These are phyloP conservation scores for Pipistrellus pygmaeus DNA, from an alignment of 2,797 vertebrate species.

Conservation along the genomic window DNA sequence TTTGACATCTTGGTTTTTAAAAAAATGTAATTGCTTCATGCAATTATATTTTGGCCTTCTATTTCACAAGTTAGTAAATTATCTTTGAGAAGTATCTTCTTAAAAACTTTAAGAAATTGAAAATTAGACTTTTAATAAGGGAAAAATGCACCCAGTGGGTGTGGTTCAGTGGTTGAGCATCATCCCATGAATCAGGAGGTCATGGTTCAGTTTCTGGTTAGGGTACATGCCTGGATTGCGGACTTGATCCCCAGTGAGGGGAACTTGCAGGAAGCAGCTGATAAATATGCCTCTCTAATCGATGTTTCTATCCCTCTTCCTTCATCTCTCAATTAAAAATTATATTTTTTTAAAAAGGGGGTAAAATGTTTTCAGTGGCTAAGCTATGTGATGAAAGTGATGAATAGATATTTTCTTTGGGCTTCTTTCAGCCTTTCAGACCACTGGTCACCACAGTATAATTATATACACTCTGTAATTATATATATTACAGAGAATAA, in stretches of 20 bases:
- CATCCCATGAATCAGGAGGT: too few relatives aligned
- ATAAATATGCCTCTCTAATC: too few relatives aligned
- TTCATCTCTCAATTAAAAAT: too few relatives aligned
- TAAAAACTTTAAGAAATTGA: constrained; percentile 27
- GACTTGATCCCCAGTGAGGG: too few relatives aligned
- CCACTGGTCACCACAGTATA: not conserved
- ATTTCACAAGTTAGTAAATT: not conserved
- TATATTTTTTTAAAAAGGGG: too few relatives aligned
- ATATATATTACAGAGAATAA: not conserved
- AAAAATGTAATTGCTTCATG: not conserved
- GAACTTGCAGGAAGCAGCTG: too few relatives aligned
- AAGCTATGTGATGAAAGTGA: constrained; percentile 13
- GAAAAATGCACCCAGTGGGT: not conserved
- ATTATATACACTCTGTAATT: not conserved
- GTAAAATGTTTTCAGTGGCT: not conserved
- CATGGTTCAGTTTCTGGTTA: too few relatives aligned
- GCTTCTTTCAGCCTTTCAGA: constrained; percentile 24
- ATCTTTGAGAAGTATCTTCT: constrained; percentile 4
- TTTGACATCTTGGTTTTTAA: not conserved
- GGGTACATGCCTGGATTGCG: too few relatives aligned
- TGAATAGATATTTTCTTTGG: not conserved
- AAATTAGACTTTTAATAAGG: not conserved
- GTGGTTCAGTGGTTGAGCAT: too few relatives aligned
- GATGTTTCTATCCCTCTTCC: too few relatives aligned
- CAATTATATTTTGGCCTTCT: constrained; percentile 6